Conservation (phyloP, 2,113 vertebrate genomes). For the Hassar affinis region DNA sequence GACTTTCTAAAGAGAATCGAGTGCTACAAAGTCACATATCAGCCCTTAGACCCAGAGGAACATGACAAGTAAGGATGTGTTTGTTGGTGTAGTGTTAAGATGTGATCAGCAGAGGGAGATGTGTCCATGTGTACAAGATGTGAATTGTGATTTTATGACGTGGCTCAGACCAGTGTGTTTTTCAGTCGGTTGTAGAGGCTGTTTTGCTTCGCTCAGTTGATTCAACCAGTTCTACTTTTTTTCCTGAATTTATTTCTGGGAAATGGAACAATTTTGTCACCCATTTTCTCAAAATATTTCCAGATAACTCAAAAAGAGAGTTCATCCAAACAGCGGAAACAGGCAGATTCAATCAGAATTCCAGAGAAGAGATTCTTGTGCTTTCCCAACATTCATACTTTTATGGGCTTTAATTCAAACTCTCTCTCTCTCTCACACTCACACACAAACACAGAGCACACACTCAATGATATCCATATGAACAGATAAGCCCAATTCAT, state of each 20-base stretch:
- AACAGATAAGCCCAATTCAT: not conserved
- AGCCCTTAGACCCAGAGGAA: conserved; percentile 86
- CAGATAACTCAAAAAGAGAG: not conserved
- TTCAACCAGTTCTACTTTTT: not conserved
- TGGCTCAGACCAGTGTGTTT: not conserved
- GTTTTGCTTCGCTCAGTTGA: not conserved
- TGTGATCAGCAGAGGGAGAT: conserved; percentile 6
- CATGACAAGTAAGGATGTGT: conserved; percentile 82
- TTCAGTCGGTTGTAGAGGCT: not conserved
- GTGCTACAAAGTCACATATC: conserved; percentile 95
- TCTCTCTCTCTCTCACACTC: not conserved
- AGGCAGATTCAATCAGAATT: not conserved
- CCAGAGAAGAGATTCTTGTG: not conserved
- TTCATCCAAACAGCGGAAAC: not conserved
- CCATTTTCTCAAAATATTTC: too few species aligned
- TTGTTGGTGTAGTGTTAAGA: not conserved
- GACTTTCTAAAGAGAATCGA: conserved; percentile 97
- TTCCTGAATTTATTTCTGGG: not conserved
- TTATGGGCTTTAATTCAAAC: not conserved
- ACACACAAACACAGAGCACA: not conserved
- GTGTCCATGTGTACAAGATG: not conserved
- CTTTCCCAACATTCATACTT: not conserved
- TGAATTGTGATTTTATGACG: not conserved
- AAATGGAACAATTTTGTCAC: not conserved
- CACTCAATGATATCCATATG: not conserved